These are phyloP conservation scores for Nemapogon koenigi DNA, from an alignment of 2,888 invertebrate species.

Conservation along the genomic window DNA sequence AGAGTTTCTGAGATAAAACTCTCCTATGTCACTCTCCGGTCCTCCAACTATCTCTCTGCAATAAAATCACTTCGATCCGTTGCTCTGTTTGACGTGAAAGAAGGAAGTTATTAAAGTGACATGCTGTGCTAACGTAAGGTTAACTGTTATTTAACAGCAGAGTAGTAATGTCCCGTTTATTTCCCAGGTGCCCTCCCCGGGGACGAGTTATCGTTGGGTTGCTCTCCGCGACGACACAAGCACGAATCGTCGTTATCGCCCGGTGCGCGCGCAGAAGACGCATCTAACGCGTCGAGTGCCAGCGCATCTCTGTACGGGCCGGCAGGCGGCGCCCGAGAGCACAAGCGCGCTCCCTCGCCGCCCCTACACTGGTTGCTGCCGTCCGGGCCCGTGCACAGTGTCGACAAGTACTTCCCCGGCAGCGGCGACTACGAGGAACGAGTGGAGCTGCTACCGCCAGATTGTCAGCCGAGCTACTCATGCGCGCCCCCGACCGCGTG, in stretches of 20 bases:
- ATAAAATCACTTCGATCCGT: too few species aligned
- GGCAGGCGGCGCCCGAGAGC: slow-evolving; percentile 40
- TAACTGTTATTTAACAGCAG: slow-evolving; percentile 3
- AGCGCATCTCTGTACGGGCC: slow-evolving; percentile 68
- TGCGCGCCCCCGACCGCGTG: slow-evolving; percentile 53
- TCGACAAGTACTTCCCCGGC: slow-evolving; percentile 64
- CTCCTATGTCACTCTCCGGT: too few species aligned
- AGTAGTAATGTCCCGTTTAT: slow-evolving; percentile 15
- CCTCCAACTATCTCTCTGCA: too few species aligned
- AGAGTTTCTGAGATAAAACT: too few species aligned
- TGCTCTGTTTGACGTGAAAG: too few species aligned
- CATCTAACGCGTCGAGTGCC: slow-evolving; percentile 72
- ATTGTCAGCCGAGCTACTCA: slow-evolving; percentile 58
- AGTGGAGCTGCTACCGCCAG: slow-evolving; percentile 59
- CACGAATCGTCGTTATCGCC: slow-evolving; percentile 72
- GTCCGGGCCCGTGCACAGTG: slow-evolving; percentile 72
- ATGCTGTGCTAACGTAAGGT: neutral
- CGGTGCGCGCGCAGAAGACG: slow-evolving; percentile 75
- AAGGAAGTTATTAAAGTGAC: too few species aligned
- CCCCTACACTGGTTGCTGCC: slow-evolving; percentile 76
- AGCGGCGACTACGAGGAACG: slow-evolving; percentile 72
- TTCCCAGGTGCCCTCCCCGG: slow-evolving; percentile 77
- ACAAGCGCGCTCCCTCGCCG: slow-evolving; percentile 56
- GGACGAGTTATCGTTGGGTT: slow-evolving; percentile 76
- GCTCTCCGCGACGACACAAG: slow-evolving; percentile 64